Conservation (phyloP, 2,113 vertebrate species). For the Rhipidura dahli region DNA sequence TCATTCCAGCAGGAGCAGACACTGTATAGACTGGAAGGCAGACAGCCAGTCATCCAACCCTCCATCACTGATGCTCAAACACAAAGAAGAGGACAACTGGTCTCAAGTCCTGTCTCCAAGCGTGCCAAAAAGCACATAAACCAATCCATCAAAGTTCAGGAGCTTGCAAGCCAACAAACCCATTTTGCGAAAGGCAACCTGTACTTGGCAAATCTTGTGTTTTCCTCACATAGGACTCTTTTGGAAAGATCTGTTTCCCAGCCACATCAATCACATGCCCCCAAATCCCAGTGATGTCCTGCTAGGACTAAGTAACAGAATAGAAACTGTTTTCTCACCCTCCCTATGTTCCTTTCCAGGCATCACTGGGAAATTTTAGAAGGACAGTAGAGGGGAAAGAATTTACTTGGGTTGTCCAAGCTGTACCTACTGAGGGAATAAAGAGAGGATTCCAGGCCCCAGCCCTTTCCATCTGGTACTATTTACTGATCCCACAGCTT, state of each 20-base stretch:
- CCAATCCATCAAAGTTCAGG: background rate
- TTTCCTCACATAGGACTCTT: background rate
- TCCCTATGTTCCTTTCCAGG: background rate
- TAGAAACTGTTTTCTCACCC: background rate
- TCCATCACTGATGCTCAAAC: background rate
- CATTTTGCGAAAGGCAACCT: background rate
- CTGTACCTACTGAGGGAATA: background rate
- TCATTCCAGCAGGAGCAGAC: background rate
- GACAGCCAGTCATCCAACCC: background rate
- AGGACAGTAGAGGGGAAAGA: background rate
- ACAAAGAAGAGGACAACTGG: background rate
- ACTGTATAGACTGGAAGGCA: background rate
- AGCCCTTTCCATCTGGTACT: background rate
- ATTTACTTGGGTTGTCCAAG: background rate
- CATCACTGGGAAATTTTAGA: conserved; percentile 36
- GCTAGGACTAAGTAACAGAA: background rate
- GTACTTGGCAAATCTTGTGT: background rate
- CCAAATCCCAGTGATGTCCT: background rate
- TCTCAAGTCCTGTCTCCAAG: background rate
- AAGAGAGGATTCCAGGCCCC: background rate
- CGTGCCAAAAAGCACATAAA: background rate
- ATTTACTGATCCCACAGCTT: background rate
- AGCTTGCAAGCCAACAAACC: background rate
- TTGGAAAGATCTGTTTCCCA: background rate
- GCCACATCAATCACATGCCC: background rate